Evolutionary conservation across 2,888 invertebrate genomes (phyloP).

Genomic region (Caenorhabditis sp.): DNA sequence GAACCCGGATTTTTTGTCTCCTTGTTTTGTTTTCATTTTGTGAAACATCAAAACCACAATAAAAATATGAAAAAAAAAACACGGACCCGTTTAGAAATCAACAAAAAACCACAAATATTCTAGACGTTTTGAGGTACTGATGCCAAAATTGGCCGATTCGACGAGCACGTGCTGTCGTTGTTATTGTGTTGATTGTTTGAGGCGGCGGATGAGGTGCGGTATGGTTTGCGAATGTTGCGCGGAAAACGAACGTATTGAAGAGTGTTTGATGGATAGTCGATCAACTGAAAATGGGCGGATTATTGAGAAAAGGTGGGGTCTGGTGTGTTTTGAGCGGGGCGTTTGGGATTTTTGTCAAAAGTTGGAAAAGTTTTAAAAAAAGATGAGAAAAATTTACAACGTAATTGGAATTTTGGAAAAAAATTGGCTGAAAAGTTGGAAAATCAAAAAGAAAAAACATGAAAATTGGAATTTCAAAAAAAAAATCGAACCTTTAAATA

Average conservation of each 20-base stretch:
- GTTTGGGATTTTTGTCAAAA: too few species aligned
- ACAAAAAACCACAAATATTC: neutral
- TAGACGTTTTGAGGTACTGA: conserved; percentile 24
- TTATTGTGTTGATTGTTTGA: conserved; percentile 6
- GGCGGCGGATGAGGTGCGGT: conserved; percentile 10
- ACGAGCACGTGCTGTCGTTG: conserved; percentile 6
- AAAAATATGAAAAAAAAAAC: conserved; percentile 1
- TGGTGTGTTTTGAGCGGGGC: too few species aligned
- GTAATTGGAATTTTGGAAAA: neutral
- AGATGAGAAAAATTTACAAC: neutral
- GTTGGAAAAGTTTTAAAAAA: neutral
- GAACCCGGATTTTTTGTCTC: neutral
- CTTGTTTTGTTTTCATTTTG: neutral
- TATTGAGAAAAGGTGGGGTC: too few species aligned
- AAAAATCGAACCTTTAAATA: too few species aligned
- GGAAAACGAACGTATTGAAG: conserved; percentile 49
- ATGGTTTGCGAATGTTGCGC: conserved; percentile 34
- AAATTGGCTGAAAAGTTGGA: neutral
- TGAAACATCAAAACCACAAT: neutral
- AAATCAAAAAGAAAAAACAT: neutral
- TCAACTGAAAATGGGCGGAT: conserved; percentile 19
- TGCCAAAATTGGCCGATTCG: conserved; percentile 25
- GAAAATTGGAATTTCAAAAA: neutral
- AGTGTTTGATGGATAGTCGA: conserved; percentile 48
- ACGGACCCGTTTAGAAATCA: neutral